phyloP scores from a whole-genome alignment of 1,140 invertebrate species.

The Bicyclus anynana region DNA sequence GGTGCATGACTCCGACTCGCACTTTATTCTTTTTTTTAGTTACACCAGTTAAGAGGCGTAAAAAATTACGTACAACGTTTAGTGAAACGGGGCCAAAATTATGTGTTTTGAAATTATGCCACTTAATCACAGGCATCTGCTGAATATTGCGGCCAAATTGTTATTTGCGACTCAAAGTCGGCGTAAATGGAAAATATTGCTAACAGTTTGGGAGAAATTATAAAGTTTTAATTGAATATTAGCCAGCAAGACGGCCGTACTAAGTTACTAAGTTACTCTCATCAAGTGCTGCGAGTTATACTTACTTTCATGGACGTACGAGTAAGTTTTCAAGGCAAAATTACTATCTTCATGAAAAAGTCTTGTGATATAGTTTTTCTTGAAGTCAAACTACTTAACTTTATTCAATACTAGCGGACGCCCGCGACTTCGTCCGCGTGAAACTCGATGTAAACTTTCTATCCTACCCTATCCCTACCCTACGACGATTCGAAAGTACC shows the following conservation, averaged over 20 bases:
- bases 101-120: conserved; percentile 4
- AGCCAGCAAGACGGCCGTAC: conserved; percentile 43
- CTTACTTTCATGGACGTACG: conserved; percentile 4
- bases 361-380: too few species aligned
- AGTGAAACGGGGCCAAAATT: neutral
- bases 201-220: conserved; percentile 42
- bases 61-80: neutral
- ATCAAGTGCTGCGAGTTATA: conserved; percentile 7
- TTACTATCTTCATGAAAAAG: conserved; percentile 32
- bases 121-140: conserved; percentile 25
- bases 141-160: conserved; percentile 25
- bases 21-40: too few species aligned
- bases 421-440: too few species aligned
- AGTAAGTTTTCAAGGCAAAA: conserved; percentile 22
- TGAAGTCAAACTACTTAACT: conserved; percentile 38
- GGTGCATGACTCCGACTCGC: too few species aligned
- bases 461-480: too few species aligned
- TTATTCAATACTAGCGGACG: too few species aligned
- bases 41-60: too few species aligned
- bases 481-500: too few species aligned
- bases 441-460: too few species aligned
- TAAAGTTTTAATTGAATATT: conserved; percentile 67
- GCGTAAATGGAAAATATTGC: conserved; percentile 52
- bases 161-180: conserved; percentile 24
- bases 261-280: conserved; percentile 11